Conservation (phyloP, 2,888 invertebrate species). For the Euzophera pinguis region DNA sequence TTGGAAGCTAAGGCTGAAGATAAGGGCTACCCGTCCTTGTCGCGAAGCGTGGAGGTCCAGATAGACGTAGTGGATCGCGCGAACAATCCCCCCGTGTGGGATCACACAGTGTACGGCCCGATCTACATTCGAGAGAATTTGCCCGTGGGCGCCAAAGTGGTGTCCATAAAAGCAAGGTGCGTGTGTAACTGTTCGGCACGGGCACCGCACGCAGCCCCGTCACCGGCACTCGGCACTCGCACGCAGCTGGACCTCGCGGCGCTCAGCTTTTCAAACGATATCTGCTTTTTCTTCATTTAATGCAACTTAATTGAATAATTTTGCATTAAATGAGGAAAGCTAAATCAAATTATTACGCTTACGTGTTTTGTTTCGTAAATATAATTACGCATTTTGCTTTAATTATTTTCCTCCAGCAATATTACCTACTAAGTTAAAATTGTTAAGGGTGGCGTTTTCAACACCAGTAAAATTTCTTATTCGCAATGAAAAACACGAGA, state of each 20-base stretch:
- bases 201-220: conserved; percentile 83
- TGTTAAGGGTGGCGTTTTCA: too few relatives aligned
- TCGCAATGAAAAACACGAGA: too few relatives aligned
- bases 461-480: neutral
- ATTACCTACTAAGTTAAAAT: too few relatives aligned
- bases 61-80: conserved; percentile 99
- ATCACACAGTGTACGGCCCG: conserved; percentile 97
- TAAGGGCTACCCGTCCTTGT: conserved; percentile 96
- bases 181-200: conserved; percentile 81
- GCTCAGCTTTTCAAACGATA: conserved; percentile 10
- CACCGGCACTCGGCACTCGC: conserved; percentile 75
- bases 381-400: neutral
- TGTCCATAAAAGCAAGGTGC: conserved; percentile 99
- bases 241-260: conserved; percentile 57
- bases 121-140: conserved; percentile 98
- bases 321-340: neutral
- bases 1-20: conserved; percentile 99
- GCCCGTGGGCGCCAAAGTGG: conserved; percentile 98
- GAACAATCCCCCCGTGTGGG: conserved; percentile 98
- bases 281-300: neutral
- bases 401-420: neutral
- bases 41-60: conserved; percentile 98
- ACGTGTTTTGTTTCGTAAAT: neutral
- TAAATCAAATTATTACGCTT: neutral
- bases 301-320: neutral